These are phyloP conservation scores for Carollia perspicillata DNA, from an alignment of 2,113 vertebrate genomes.

Conservation along the genomic window DNA sequence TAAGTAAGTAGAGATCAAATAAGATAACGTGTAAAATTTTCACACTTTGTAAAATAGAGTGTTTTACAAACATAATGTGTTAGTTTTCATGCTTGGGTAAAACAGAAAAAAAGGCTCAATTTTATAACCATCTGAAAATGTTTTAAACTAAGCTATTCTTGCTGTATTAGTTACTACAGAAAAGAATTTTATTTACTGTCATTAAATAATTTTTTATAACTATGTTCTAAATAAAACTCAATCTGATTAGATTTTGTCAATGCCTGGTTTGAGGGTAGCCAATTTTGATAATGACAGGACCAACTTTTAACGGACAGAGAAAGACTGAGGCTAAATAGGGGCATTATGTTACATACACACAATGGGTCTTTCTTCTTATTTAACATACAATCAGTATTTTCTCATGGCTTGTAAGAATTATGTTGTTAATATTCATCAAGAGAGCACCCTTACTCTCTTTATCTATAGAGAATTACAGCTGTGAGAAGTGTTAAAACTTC, in stretches of 20 bases:
- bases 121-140: not conserved
- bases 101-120: not conserved
- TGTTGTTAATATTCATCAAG: not conserved
- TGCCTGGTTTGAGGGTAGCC: not conserved
- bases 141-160: not conserved
- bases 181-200: conserved; percentile 3
- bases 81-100: not conserved
- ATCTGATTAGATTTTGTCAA: not conserved
- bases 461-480: not conserved
- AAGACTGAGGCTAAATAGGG: not conserved
- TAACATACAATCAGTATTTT: not conserved
- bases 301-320: conserved; percentile 6
- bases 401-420: not conserved
- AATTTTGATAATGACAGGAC: not conserved
- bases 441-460: not conserved
- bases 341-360: not conserved
- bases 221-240: not conserved
- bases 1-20: not conserved
- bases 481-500: not conserved
- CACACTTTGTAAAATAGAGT: not conserved
- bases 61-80: not conserved
- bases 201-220: not conserved
- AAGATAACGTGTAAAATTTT: not conserved
- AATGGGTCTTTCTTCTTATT: not conserved
- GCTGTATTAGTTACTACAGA: not conserved